These are phyloP conservation scores for Toxonevra muliebris DNA, from an alignment of 2,888 invertebrate genomes.

Conservation along the genomic window DNA sequence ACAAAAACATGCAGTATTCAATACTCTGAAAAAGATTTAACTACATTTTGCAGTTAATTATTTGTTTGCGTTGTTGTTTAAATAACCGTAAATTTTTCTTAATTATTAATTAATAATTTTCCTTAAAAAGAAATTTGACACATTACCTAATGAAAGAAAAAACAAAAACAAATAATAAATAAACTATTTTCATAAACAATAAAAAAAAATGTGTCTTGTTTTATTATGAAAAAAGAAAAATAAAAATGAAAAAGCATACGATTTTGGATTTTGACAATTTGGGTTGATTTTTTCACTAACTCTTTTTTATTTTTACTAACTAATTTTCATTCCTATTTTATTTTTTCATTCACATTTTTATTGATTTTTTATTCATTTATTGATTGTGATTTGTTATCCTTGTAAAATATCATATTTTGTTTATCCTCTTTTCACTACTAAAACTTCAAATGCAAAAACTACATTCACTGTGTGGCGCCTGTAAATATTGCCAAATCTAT, in stretches of 20 bases:
- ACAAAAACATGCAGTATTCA: no score
- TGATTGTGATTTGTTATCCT: slow-evolving; percentile 13
- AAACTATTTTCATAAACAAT: slow-evolving; percentile 30
- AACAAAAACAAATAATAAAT: slow-evolving; percentile 5
- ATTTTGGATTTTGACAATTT: slow-evolving; percentile 28
- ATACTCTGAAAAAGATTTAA: no score
- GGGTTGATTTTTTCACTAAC: slow-evolving; percentile 25
- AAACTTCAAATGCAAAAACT: slow-evolving; percentile 47
- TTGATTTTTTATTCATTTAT: slow-evolving; percentile 8
- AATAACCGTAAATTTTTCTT: no score
- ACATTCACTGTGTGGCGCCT: slow-evolving; percentile 60
- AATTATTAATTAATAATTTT: neutral
- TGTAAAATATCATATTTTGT: slow-evolving; percentile 31
- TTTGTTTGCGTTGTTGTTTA: no score
- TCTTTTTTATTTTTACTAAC: slow-evolving; percentile 5
- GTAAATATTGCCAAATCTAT: slow-evolving; percentile 57
- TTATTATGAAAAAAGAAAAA: neutral
- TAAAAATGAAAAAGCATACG: neutral
- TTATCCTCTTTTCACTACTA: neutral
- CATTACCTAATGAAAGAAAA: neutral
- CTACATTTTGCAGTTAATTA: no score
- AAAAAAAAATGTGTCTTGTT: slow-evolving; percentile 42
- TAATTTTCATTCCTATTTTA: slow-evolving; percentile 8
- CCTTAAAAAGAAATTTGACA: neutral
- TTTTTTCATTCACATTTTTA: slow-evolving; percentile 19